A percentile compares a stretch with the other conserved stretches of the same genome.
Conservation (phyloP, 35 echinoderm and acorn worm genomes). For the Chiridota heheva region DNA sequence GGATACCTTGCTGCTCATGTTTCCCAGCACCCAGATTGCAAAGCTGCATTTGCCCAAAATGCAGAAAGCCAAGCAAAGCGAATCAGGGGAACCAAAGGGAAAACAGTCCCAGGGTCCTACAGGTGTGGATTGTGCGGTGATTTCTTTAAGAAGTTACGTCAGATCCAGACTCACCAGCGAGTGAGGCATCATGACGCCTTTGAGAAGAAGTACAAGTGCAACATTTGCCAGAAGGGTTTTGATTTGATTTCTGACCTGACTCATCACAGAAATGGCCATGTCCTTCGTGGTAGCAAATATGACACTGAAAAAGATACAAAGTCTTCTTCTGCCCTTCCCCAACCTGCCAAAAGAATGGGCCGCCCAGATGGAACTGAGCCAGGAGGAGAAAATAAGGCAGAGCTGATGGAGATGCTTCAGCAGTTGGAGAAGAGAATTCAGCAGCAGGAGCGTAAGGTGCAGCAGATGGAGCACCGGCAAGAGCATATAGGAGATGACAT, state of each 20-base stretch:
- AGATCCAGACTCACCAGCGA: constrained; percentile 96
- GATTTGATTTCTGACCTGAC: constrained; percentile 93
- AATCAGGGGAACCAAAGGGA: constrained; percentile 61
- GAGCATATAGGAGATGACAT: constrained; percentile 67
- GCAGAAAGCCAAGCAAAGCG: constrained; percentile 66
- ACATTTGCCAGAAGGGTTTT: constrained; percentile 94
- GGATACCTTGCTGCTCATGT: constrained; percentile 80
- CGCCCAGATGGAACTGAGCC: background rate
- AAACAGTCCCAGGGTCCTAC: constrained; percentile 66
- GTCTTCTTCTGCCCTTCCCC: background rate
- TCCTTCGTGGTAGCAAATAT: constrained; percentile 73
- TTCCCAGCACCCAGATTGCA: constrained; percentile 87
- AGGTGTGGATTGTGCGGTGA: constrained; percentile 87
- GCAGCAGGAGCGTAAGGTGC: constrained; percentile 81
- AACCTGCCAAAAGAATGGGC: background rate
- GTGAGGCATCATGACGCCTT: constrained; percentile 94
- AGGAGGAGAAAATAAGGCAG: constrained; percentile 74
- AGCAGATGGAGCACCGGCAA: constrained; percentile 90
- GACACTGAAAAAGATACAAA: constrained; percentile 76
- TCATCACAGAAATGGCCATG: constrained; percentile 84
- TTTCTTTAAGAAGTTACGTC: constrained; percentile 89
- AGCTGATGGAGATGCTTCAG: constrained; percentile 92
- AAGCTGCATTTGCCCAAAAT: constrained; percentile 70
- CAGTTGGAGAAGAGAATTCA: constrained; percentile 90
- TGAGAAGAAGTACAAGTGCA: constrained; percentile 99